These are phyloP conservation scores for Oreocharis arfaki DNA, from an alignment of 2,113 vertebrate genomes.

Conservation along the genomic window DNA sequence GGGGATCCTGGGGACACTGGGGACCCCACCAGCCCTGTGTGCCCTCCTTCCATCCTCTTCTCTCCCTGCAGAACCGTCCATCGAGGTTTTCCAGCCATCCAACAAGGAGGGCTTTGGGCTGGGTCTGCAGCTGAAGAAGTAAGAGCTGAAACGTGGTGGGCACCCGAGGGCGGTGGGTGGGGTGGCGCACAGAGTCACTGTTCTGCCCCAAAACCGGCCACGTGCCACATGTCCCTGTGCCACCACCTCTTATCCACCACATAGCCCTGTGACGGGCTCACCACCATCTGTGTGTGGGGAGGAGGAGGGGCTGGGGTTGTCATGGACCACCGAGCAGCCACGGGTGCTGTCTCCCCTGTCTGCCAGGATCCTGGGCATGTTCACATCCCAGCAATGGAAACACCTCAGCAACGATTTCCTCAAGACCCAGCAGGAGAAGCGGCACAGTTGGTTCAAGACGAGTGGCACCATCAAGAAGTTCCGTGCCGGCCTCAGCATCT, in stretches of 20 bases:
- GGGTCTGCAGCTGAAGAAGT: slow-evolving; percentile 98
- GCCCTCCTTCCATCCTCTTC: background rate
- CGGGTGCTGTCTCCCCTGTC: background rate
- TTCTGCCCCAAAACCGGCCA: background rate
- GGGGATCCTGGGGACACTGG: fast-evolving
- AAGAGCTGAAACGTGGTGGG: background rate
- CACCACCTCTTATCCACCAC: background rate
- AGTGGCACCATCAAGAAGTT: slow-evolving; percentile 98
- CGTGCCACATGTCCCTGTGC: fast-evolving
- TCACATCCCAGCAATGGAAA: slow-evolving; percentile 99
- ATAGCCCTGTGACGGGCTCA: fast-evolving
- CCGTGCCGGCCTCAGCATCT: slow-evolving; percentile 96
- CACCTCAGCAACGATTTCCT: slow-evolving; percentile 99
- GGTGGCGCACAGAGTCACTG: fast-evolving
- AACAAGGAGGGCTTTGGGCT: slow-evolving; percentile 97
- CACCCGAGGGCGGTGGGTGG: background rate
- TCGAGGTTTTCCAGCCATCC: slow-evolving; percentile 97
- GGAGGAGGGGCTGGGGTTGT: background rate
- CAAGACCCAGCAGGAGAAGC: slow-evolving; percentile 97
- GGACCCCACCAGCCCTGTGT: fast-evolving
- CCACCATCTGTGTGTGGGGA: background rate
- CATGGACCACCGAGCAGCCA: background rate
- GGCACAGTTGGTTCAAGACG: slow-evolving; percentile 98
- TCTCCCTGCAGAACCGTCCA: slow-evolving; percentile 85
- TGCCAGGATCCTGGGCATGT: slow-evolving; percentile 91